Base-by-base conservation (phyloP, 1,140 invertebrate species). In the Epicauta chinensis region DNA sequence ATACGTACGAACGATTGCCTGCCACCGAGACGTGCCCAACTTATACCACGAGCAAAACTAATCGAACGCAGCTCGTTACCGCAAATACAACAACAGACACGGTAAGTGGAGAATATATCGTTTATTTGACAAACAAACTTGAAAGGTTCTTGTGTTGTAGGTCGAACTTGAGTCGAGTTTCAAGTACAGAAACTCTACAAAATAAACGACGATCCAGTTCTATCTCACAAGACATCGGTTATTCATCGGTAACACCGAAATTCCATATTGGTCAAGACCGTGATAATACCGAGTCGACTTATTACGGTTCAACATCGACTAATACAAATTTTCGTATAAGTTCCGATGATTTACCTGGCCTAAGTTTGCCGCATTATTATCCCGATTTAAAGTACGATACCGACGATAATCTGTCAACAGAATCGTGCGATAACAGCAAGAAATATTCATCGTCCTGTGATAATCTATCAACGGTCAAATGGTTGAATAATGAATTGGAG, bases 21-120 rank as follows among this genome's bases (percentile, higher is more conserved):
- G 3, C 32, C 6, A 65, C 63, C 30, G 67, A 79, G 81, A 51
- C 77, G 83, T 57, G 81, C 82, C 16, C 84, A 87, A 67, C 72
- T 87, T 43, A 88, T 88, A 69, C 86, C 86, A 16, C 77, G 86
- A 57, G 84, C 84, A 14, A 83, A 84, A 61, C 73, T 87, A 40
- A 83, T 86, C 58, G 84, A 86, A 71, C 55, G 51, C 66, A 17
- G 1, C 13, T 29, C 13, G 13, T 47, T 29, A 29, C 35, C 31
- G 16, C 4, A n/a, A 36, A 7, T 10, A 36, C 35, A 15, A 23
- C 23, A 84, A 62, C 82, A 82, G 67, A 81, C 84, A 62, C 81
- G 80, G 80, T 82, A 71, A 46, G 23, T 30, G 11, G 2, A 12
- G 17, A 41, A 16, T 14, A 10, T 41, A 4, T n/a, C 3, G 16